phyloP scores from a whole-genome alignment of 2,113 vertebrate genomes.

The Carollia perspicillata region DNA sequence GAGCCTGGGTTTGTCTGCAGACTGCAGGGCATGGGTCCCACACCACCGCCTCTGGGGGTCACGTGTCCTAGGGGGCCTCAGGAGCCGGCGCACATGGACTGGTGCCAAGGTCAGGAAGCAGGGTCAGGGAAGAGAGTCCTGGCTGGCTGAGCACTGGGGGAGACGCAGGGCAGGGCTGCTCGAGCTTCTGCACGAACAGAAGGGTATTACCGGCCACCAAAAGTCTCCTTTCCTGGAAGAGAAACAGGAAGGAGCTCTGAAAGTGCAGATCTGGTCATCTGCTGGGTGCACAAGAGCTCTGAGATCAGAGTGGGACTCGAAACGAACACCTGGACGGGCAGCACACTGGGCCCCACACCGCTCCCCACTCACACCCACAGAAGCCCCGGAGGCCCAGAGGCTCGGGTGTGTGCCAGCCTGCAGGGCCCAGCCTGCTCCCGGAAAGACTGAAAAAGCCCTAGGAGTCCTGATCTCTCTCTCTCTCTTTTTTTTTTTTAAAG shows the following conservation, averaged over 20 bases:
- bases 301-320: background rate
- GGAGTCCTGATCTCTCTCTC: background rate
- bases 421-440: background rate
- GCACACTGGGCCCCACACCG: fast-evolving
- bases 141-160: background rate
- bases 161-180: background rate
- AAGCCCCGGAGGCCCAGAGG: background rate
- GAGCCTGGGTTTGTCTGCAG: too few relatives aligned
- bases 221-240: background rate
- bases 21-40: background rate
- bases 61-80: too few relatives aligned
- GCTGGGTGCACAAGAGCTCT: background rate
- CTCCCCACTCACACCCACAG: background rate
- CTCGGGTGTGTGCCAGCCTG: fast-evolving
- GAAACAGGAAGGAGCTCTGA: background rate
- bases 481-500: too few relatives aligned
- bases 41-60: background rate
- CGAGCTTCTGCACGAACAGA: background rate
- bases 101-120: background rate
- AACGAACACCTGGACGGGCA: background rate
- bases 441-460: background rate
- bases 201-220: fast-evolving
- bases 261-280: background rate
- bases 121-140: background rate
- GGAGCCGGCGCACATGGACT: background rate